phyloP scores from a whole-genome alignment of 2,888 invertebrate species.

The Melitaea athalia region DNA sequence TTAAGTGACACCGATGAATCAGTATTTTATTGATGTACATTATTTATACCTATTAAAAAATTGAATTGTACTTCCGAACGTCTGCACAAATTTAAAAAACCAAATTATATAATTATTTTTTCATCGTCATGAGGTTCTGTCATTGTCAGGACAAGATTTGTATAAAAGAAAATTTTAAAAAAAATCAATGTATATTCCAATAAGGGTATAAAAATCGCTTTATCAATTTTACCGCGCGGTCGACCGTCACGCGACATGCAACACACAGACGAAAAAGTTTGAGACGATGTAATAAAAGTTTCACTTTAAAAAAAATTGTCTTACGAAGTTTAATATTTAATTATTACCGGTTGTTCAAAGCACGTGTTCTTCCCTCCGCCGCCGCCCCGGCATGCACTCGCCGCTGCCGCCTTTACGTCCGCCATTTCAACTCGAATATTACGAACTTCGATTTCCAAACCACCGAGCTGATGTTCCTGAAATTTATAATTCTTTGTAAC shows the following conservation, averaged over 20 bases:
- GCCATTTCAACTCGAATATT: conserved; percentile 69
- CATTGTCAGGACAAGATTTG: not conserved
- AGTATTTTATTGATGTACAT: too few species aligned
- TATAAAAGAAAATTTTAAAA: not conserved
- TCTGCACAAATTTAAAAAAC: too few species aligned
- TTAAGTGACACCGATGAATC: too few species aligned
- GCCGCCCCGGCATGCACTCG: conserved; percentile 57
- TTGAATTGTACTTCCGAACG: too few species aligned
- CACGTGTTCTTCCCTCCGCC: conserved; percentile 58
- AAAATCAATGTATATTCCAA: not conserved
- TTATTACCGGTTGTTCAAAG: conserved; percentile 60
- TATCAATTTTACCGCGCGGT: too few species aligned
- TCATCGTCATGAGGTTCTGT: too few species aligned
- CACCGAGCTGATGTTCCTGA: conserved; percentile 83
- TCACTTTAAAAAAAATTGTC: conserved; percentile 2
- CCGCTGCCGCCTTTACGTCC: conserved; percentile 44
- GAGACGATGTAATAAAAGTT: too few species aligned
- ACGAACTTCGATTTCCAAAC: conserved; percentile 83
- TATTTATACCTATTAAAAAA: too few species aligned
- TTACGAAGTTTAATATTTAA: not conserved
- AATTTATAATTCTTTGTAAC: not conserved
- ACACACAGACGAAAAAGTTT: too few species aligned
- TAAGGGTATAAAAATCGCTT: too few species aligned
- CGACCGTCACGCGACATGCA: too few species aligned
- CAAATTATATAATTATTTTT: too few species aligned